Evolutionary conservation across 2,797 vertebrate species (phyloP).

Genomic region (Scomberomorus guttatus): DNA sequence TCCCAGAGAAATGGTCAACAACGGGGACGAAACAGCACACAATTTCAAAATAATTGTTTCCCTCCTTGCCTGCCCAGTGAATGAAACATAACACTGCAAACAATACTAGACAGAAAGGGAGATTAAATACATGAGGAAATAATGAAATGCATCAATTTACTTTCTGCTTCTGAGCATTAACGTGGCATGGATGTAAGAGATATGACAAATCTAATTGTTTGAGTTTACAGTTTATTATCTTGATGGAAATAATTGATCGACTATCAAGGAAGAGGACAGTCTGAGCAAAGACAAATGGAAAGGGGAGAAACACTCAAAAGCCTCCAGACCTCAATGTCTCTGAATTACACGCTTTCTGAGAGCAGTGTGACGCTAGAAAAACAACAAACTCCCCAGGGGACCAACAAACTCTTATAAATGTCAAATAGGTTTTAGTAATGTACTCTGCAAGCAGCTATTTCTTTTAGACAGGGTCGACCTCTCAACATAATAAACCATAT

Average conservation of each 20-base stretch:
- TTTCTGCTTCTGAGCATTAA: slow-evolving; percentile 26
- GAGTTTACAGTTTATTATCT: slow-evolving; percentile 23
- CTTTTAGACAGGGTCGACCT: slow-evolving; percentile 53
- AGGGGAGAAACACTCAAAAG: slow-evolving; percentile 34
- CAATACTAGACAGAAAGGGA: slow-evolving; percentile 28
- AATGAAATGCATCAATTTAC: slow-evolving; percentile 39
- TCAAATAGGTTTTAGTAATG: slow-evolving; percentile 73
- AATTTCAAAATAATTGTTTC: slow-evolving; percentile 77
- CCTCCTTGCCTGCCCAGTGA: slow-evolving; percentile 51
- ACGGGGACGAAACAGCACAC: slow-evolving; percentile 65
- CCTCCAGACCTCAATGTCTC: slow-evolving; percentile 47
- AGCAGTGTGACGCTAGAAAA: slow-evolving; percentile 58
- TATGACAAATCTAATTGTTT: slow-evolving; percentile 14
- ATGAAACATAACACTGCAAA: slow-evolving; percentile 70
- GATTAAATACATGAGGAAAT: slow-evolving; percentile 46
- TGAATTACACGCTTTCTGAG: slow-evolving; percentile 47
- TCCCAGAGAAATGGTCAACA: slow-evolving; percentile 71
- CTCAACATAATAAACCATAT: slow-evolving; percentile 59
- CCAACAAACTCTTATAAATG: slow-evolving; percentile 74
- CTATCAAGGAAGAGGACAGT: slow-evolving; percentile 30
- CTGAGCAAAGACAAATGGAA: slow-evolving; percentile 30
- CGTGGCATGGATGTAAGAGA: background rate
- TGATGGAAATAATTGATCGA: slow-evolving; percentile 35
- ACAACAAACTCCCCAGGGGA: slow-evolving; percentile 66
- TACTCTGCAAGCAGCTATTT: slow-evolving; percentile 57